phyloP scores from a whole-genome alignment of 2,113 vertebrate species.

The Trogon melanurus region DNA sequence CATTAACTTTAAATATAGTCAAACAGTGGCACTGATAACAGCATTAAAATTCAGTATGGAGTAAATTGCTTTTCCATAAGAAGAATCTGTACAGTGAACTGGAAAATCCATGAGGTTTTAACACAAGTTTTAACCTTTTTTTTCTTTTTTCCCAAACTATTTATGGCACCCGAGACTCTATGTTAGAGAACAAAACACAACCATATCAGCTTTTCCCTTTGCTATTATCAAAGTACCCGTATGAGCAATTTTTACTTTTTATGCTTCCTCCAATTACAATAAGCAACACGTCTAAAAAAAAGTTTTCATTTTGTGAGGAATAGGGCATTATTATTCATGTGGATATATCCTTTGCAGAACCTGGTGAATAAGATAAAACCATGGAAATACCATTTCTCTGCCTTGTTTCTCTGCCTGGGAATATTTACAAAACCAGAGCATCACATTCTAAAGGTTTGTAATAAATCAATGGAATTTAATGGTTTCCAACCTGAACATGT shows the following conservation, averaged over 20 bases:
- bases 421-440: constrained; percentile 9
- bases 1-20: neutral
- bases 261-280: neutral
- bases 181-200: neutral
- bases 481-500: neutral
- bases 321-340: neutral
- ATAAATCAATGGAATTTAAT: constrained; percentile 27
- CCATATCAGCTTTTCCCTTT: neutral
- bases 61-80: neutral
- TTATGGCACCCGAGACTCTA: neutral
- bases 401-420: neutral
- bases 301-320: neutral
- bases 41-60: neutral
- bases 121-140: neutral
- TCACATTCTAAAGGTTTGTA: constrained; percentile 3
- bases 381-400: neutral
- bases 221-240: neutral
- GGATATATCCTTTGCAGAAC: neutral
- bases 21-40: neutral
- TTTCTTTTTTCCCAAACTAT: neutral
- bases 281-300: neutral
- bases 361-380: neutral
- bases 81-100: neutral
- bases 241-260: neutral
- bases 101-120: neutral